Percentiles rank a stretch among this genome's conserved stretches.
Evolutionary conservation across 2,113 vertebrate genomes (phyloP).

Genomic region (Pandion haliaetus): DNA sequence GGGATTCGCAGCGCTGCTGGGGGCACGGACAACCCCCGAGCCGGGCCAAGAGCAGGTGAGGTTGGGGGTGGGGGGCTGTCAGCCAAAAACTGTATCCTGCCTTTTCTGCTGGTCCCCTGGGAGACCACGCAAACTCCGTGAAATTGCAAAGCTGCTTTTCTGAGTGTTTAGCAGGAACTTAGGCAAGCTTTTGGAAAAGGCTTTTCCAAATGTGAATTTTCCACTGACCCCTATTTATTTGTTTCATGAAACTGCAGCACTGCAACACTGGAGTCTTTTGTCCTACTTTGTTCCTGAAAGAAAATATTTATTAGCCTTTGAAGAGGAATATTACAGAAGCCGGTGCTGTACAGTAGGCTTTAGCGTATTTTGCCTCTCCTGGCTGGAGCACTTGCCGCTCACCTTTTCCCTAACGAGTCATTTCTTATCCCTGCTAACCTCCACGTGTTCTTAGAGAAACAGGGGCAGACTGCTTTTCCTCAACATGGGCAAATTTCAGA

Average conservation of each 20-base stretch:
- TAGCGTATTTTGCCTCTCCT: neutral
- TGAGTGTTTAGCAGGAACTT: neutral
- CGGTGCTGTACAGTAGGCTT: neutral
- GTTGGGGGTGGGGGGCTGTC: rapidly evolving
- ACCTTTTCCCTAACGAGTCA: neutral
- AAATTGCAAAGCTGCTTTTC: neutral
- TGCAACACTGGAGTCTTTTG: neutral
- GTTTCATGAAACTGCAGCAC: neutral
- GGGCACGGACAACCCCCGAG: rapidly evolving
- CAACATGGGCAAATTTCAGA: neutral
- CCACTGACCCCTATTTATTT: neutral
- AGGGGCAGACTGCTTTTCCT: neutral
- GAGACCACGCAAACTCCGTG: neutral
- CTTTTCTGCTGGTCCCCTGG: neutral
- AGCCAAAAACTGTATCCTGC: neutral
- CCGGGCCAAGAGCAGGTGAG: neutral
- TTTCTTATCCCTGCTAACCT: neutral
- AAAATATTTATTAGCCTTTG: neutral
- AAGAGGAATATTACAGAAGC: neutral
- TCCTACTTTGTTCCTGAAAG: neutral
- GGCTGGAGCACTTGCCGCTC: neutral
- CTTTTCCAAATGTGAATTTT: neutral
- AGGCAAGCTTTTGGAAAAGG: neutral
- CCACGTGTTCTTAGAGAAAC: neutral
- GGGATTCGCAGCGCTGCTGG: rapidly evolving